Percentiles rank a stretch among this genome's conserved stretches.
Evolutionary conservation across 2,888 invertebrate species (phyloP).

Genomic region (Steinernema carpocapsae): DNA sequence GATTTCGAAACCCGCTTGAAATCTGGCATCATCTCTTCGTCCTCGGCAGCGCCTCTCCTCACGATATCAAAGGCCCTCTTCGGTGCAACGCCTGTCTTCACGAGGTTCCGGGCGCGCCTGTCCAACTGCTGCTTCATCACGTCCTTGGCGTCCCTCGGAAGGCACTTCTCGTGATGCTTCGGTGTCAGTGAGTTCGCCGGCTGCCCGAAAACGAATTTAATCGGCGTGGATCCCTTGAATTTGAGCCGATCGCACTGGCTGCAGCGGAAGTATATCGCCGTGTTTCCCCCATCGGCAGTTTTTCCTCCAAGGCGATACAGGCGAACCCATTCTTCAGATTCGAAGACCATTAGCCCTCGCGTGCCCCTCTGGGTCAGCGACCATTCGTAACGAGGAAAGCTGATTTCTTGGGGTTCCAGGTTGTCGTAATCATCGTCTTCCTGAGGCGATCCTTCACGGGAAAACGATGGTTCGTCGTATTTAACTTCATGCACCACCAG

Average conservation of each 20-base stretch:
- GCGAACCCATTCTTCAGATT: neutral
- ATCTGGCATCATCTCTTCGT: slow-evolving; percentile 8
- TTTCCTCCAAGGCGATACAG: slow-evolving; percentile 16
- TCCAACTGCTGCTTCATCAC: slow-evolving; percentile 14
- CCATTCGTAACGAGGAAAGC: slow-evolving; percentile 1
- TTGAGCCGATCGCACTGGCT: slow-evolving; percentile 12
- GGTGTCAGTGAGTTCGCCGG: slow-evolving; percentile 5
- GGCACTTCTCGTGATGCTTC: neutral
- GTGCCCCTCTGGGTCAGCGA: neutral
- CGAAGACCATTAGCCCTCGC: slow-evolving; percentile 11
- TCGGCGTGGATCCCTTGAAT: neutral
- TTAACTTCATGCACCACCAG: neutral
- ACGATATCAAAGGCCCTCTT: neutral
- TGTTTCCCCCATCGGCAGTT: neutral
- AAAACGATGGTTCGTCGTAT: neutral
- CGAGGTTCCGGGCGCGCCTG: neutral
- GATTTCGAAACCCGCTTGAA: slow-evolving; percentile 11
- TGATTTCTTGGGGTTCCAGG: neutral
- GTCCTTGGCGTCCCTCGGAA: neutral
- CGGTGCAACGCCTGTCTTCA: slow-evolving; percentile 9
- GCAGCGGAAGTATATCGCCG: neutral
- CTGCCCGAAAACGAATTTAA: neutral
- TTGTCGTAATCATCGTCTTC: neutral
- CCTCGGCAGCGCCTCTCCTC: neutral
- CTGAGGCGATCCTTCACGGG: neutral